phyloP scores from a whole-genome alignment of 1,140 invertebrate species.

The Hirudo medicinalis region DNA sequence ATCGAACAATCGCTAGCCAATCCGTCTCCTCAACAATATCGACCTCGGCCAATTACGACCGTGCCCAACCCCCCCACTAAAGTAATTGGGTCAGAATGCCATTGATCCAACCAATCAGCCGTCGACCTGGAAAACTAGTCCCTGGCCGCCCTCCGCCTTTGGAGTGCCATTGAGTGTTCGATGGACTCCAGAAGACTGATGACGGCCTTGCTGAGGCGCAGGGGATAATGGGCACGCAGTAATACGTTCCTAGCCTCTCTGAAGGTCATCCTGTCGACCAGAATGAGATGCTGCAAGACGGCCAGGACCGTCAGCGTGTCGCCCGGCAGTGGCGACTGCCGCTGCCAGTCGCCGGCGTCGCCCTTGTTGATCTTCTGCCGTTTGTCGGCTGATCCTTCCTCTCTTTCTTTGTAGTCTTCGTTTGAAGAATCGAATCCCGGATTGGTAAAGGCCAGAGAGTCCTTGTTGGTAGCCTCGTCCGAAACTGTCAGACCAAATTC shows the following conservation, averaged over 20 bases:
- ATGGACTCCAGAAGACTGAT: neutral
- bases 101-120: too few relatives aligned
- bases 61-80: too few relatives aligned
- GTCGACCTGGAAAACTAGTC: neutral
- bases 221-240: neutral
- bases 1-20: too few relatives aligned
- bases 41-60: too few relatives aligned
- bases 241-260: constrained; percentile 9
- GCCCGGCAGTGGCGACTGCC: neutral
- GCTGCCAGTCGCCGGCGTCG: neutral
- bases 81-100: too few relatives aligned
- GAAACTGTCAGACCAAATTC: neutral
- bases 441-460: neutral
- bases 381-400: neutral
- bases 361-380: neutral
- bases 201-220: neutral
- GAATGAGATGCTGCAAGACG: neutral
- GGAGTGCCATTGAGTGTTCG: neutral
- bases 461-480: neutral
- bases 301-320: constrained; percentile 2
- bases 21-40: too few relatives aligned
- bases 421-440: neutral
- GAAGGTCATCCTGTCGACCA: constrained; percentile 2
- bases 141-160: neutral
- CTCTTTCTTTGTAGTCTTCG: neutral